These are phyloP conservation scores for Ornithoptera priamus DNA, from an alignment of 2,888 invertebrate species.

Conservation along the genomic window DNA sequence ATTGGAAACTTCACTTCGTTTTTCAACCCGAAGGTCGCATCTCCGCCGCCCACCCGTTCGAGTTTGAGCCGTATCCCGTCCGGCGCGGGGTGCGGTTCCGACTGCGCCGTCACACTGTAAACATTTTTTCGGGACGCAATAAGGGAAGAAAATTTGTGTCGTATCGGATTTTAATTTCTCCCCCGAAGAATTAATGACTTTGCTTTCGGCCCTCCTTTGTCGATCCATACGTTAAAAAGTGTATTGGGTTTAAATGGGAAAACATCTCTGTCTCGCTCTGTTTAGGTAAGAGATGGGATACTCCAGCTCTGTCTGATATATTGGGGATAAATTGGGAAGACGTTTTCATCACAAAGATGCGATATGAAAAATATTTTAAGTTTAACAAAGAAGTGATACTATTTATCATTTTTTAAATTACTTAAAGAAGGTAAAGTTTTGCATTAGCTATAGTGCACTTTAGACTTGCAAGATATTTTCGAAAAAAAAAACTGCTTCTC, in stretches of 20 bases:
- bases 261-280: slow-evolving; percentile 21
- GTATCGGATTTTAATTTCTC: slow-evolving; percentile 79
- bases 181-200: slow-evolving; percentile 73
- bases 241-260: slow-evolving; percentile 50
- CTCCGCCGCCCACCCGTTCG: slow-evolving; percentile 25
- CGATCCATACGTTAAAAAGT: slow-evolving; percentile 61
- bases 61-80: slow-evolving; percentile 28
- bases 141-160: slow-evolving; percentile 68
- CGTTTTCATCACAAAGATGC: neutral
- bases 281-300: neutral
- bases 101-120: neutral
- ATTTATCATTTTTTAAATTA: no score
- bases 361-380: no score
- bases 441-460: no score
- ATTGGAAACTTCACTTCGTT: slow-evolving; percentile 65
- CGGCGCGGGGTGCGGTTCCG: slow-evolving; percentile 36
- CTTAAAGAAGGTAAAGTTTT: no score
- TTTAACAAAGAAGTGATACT: no score
- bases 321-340: neutral
- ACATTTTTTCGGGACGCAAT: slow-evolving; percentile 18
- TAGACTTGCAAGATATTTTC: no score
- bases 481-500: no score
- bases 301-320: neutral
- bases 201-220: slow-evolving; percentile 57
- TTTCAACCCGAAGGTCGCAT: slow-evolving; percentile 34